phyloP scores from a whole-genome alignment of 1,140 invertebrate species.

The Planococcus citri region DNA sequence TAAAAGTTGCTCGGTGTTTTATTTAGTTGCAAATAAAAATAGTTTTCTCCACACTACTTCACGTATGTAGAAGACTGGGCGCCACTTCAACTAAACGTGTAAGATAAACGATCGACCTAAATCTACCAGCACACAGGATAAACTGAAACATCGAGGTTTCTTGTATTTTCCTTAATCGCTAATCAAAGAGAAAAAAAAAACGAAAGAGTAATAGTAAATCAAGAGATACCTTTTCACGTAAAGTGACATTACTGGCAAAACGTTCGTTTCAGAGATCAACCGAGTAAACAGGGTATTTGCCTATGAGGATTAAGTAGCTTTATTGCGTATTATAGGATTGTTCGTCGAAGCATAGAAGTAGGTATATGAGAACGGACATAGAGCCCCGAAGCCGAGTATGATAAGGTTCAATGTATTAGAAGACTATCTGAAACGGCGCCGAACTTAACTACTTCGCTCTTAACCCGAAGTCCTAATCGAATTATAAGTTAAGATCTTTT shows the following conservation, averaged over 20 bases:
- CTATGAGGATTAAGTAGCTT: slow-evolving; percentile 7
- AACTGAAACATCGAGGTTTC: too few species aligned
- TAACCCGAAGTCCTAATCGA: slow-evolving; percentile 16
- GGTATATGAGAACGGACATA: slow-evolving; percentile 11
- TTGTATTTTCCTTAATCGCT: not conserved
- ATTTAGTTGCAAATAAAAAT: too few species aligned
- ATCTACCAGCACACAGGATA: too few species aligned
- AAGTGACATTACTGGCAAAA: not conserved
- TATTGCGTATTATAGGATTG: not conserved
- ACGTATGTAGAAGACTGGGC: too few species aligned
- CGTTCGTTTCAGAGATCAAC: not conserved
- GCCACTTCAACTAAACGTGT: too few species aligned
- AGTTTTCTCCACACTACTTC: too few species aligned
- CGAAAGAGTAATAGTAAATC: not conserved
- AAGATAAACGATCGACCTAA: too few species aligned
- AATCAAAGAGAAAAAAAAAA: not conserved
- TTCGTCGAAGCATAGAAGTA: not conserved
- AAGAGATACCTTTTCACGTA: not conserved
- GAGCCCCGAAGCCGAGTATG: not conserved
- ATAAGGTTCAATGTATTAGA: slow-evolving; percentile 19
- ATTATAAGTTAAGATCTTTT: slow-evolving; percentile 21
- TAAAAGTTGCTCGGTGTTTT: too few species aligned
- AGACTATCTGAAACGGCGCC: slow-evolving; percentile 13
- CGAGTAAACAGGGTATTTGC: not conserved
- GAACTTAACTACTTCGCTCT: slow-evolving; percentile 13